These are phyloP conservation scores for Hystrix cristata DNA, from an alignment of 2,113 vertebrate species.

Conservation along the genomic window DNA sequence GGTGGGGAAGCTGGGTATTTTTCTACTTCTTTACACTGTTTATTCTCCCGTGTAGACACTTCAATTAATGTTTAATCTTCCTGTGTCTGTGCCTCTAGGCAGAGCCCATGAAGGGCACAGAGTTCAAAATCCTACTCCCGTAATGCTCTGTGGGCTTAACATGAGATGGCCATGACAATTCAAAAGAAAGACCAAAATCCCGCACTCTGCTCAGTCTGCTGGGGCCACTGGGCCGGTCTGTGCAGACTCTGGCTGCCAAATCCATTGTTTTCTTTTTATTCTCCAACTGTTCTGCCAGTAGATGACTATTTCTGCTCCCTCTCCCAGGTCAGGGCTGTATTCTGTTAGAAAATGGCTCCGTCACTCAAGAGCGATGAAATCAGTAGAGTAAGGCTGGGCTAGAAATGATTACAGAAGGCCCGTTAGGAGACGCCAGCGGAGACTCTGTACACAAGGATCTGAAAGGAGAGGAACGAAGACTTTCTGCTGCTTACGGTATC, in stretches of 20 bases:
- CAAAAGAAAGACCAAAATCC: not conserved
- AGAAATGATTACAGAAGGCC: constrained; percentile 55
- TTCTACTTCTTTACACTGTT: constrained; percentile 21
- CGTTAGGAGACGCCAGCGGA: not conserved
- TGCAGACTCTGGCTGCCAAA: not conserved
- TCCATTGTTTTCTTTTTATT: not conserved
- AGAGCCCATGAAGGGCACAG: constrained; percentile 6
- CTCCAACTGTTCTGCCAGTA: not conserved
- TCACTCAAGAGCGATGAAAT: constrained; percentile 72
- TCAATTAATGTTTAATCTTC: constrained; percentile 73
- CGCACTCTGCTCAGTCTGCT: not conserved
- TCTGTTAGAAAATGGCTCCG: constrained; percentile 56
- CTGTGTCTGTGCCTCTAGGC: constrained; percentile 1
- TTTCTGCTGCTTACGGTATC: constrained; percentile 11
- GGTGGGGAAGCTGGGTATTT: not conserved
- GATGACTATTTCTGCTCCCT: not conserved
- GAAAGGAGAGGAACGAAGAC: constrained; percentile 17
- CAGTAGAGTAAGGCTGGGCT: not conserved
- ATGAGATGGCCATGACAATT: constrained; percentile 27
- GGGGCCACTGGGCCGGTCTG: not conserved
- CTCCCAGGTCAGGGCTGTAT: not conserved
- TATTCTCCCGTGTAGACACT: constrained; percentile 12
- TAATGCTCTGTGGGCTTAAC: not conserved
- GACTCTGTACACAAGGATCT: not conserved
- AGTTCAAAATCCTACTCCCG: constrained; percentile 27